Evolutionary conservation across 2,888 invertebrate genomes (phyloP).

Genomic region (Lepidochrysops patricia): DNA sequence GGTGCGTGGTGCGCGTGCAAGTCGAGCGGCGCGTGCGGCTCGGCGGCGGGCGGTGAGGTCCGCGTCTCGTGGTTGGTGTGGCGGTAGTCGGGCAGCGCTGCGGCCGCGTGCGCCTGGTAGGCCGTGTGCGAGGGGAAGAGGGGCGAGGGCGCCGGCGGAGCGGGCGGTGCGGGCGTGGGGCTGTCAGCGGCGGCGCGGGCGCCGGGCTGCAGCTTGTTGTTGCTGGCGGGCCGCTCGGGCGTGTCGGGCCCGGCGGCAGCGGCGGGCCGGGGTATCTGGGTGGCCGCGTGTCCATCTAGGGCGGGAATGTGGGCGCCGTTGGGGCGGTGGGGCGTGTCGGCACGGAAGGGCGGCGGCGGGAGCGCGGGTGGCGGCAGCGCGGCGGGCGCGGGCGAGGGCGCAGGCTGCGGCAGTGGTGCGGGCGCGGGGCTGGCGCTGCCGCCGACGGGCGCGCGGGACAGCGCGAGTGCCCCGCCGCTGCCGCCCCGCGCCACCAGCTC

Average conservation of each 20-base stretch:
- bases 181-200: slow-evolving; percentile 65
- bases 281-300: slow-evolving; percentile 60
- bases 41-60: slow-evolving; percentile 42
- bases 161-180: slow-evolving; percentile 62
- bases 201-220: slow-evolving; percentile 61
- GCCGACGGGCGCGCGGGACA: slow-evolving; percentile 76
- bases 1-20: slow-evolving; percentile 51
- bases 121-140: slow-evolving; percentile 62
- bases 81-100: slow-evolving; percentile 64
- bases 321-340: slow-evolving; percentile 56
- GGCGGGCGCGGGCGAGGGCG: slow-evolving; percentile 82
- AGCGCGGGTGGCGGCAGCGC: slow-evolving; percentile 78
- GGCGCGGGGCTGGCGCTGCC: slow-evolving; percentile 78
- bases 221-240: slow-evolving; percentile 60
- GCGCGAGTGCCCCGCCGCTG: slow-evolving; percentile 76
- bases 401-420: slow-evolving; percentile 79
- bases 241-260: slow-evolving; percentile 61
- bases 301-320: slow-evolving; percentile 62
- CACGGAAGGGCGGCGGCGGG: slow-evolving; percentile 77
- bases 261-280: slow-evolving; percentile 60
- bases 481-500: slow-evolving; percentile 78
- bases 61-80: slow-evolving; percentile 75
- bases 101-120: slow-evolving; percentile 66
- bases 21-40: slow-evolving; percentile 52
- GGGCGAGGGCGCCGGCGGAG: slow-evolving; percentile 59